Percentiles rank a stretch among this genome's conserved stretches.
These are phyloP conservation scores for Aethes cnicana DNA, from an alignment of 2,888 invertebrate genomes.

Conservation along the genomic window DNA sequence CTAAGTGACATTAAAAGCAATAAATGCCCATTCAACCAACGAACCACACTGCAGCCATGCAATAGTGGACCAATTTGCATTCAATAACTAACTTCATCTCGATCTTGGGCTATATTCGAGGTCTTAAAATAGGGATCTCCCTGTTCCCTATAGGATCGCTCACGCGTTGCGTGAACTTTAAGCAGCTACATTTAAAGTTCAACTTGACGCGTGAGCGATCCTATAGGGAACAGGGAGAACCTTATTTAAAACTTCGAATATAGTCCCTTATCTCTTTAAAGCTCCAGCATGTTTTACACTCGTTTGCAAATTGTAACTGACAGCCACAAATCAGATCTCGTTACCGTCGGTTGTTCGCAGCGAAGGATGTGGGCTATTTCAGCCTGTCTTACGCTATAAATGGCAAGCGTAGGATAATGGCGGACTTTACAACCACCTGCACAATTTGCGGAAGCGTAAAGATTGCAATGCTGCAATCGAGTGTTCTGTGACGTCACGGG, in stretches of 20 bases:
- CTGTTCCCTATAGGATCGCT: too few relatives aligned
- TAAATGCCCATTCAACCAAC: slow-evolving; percentile 62
- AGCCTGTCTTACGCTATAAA: slow-evolving; percentile 41
- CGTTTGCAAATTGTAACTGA: slow-evolving; percentile 75
- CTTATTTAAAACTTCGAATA: too few relatives aligned
- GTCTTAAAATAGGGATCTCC: too few relatives aligned
- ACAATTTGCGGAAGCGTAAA: slow-evolving; percentile 36
- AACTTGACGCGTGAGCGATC: too few relatives aligned
- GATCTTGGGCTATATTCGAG: too few relatives aligned
- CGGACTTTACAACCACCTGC: slow-evolving; percentile 33
- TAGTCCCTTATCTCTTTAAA: slow-evolving; percentile 61
- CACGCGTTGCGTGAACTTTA: too few relatives aligned
- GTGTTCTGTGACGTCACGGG: slow-evolving; percentile 57
- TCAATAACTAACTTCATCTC: slow-evolving; percentile 62
- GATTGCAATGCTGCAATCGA: background rate
- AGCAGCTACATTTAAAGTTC: too few relatives aligned
- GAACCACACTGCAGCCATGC: slow-evolving; percentile 45
- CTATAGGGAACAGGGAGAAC: too few relatives aligned
- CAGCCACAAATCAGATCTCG: slow-evolving; percentile 63
- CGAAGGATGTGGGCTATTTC: slow-evolving; percentile 47
- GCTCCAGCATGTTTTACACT: slow-evolving; percentile 67
- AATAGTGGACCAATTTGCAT: slow-evolving; percentile 65
- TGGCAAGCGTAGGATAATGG: slow-evolving; percentile 36
- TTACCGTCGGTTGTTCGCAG: slow-evolving; percentile 43
- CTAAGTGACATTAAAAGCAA: slow-evolving; percentile 65